These are phyloP conservation scores for Phengaris alcon DNA, from an alignment of 2,888 invertebrate genomes.

Conservation along the genomic window DNA sequence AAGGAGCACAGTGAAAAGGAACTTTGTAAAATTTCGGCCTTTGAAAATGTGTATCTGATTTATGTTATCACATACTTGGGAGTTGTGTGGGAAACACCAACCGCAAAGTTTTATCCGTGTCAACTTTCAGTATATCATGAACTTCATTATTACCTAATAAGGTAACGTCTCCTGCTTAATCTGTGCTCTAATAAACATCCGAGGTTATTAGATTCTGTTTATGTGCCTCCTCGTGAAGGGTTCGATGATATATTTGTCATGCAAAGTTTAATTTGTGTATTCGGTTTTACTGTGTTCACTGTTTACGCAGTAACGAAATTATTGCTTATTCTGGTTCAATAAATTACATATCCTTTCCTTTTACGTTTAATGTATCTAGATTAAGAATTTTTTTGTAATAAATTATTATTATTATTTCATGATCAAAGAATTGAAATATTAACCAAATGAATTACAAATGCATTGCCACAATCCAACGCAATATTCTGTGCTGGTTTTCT, in stretches of 20 bases:
- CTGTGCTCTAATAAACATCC: conserved; percentile 26
- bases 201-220: conserved; percentile 14
- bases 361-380: not conserved
- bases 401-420: no score
- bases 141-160: conserved; percentile 41
- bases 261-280: conserved; percentile 8
- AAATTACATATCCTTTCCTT: not conserved
- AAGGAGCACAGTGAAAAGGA: conserved; percentile 15
- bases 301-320: not conserved
- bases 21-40: conserved; percentile 24
- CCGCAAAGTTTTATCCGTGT: conserved; percentile 38
- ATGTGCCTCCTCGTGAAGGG: not conserved
- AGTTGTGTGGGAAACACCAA: conserved; percentile 65
- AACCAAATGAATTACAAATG: no score
- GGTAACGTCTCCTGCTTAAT: conserved; percentile 28
- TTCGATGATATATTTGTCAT: conserved; percentile 14
- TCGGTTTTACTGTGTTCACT: conserved; percentile 9
- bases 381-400: no score
- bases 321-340: conserved; percentile 10
- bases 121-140: conserved; percentile 35
- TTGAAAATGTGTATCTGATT: conserved; percentile 33
- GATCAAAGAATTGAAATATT: no score
- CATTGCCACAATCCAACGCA: no score
- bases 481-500: no score
- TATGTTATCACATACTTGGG: conserved; percentile 37